A percentile compares a stretch with the other conserved stretches of the same genome.
Conservation (phyloP, 2,797 vertebrate genomes). For the Lagorchestes hirsutus region DNA sequence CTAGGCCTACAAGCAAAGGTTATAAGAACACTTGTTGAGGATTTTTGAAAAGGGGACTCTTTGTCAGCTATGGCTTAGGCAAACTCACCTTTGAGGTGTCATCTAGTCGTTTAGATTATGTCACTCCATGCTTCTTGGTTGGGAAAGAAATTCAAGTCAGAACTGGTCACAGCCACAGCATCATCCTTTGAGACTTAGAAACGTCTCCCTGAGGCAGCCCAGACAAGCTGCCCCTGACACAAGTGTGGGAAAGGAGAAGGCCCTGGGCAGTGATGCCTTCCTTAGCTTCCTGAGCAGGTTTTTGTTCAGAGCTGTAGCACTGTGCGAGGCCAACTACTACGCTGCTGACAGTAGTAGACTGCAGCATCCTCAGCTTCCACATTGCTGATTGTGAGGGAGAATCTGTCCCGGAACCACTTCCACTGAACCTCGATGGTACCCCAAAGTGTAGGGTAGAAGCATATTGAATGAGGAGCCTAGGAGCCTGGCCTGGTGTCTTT, state of each 20-base stretch:
- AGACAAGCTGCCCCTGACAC: not conserved
- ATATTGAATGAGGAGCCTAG: not conserved
- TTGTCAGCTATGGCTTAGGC: not conserved
- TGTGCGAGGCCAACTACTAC: not conserved
- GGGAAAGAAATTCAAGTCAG: too few species aligned
- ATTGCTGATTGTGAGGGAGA: not conserved
- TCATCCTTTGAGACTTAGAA: not conserved
- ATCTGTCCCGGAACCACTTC: not conserved
- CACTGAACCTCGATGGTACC: not conserved
- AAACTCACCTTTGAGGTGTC: not conserved
- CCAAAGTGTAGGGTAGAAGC: too few species aligned
- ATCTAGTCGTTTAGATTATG: not conserved
- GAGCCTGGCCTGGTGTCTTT: slow-evolving; percentile 49
- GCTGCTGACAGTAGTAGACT: slow-evolving; percentile 23
- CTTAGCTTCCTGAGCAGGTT: slow-evolving; percentile 14
- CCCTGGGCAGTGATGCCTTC: not conserved
- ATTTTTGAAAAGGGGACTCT: not conserved
- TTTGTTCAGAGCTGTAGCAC: slow-evolving; percentile 30
- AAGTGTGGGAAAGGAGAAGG: not conserved
- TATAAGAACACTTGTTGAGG: not conserved
- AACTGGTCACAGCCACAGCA: not conserved
- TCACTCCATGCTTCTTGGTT: not conserved
- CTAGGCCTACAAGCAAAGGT: not conserved
- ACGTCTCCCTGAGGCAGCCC: not conserved
- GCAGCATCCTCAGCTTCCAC: slow-evolving; percentile 28